Evolutionary conservation across 2,797 vertebrate species (phyloP), one percentile per base, ranked within the genome.

Genomic region (Poecilia wingei): DNA sequence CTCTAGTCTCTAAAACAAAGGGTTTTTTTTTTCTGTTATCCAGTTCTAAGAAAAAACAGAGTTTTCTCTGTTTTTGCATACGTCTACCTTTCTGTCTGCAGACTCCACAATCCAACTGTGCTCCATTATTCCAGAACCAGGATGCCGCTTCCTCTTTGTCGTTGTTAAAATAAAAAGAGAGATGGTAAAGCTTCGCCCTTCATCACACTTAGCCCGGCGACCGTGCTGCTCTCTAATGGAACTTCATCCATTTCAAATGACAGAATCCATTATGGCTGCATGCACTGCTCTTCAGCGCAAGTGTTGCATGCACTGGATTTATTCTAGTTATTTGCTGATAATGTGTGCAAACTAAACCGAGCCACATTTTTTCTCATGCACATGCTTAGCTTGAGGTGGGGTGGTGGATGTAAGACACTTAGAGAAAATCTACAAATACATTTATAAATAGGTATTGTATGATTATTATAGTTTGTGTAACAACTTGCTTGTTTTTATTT

Each of bases 161-260:
- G 53, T 18, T 7, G 77, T 72, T 78, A 76, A 83, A 88, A 85
- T 74, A 79, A 64, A 84, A 86, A 81, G 81, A 84, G 84, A 82
- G 81, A 82, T 4, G 82, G 76, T 4, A 72, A 61, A 77, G 88
- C 84, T 73, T 84, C 75, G 80, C 80, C 89, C 86, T 86, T 89
- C 87, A 90, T 91, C 91, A 85, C 88, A 88, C 90, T 92, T 89
- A 89, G 78, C 71, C 76, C 77, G 4, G 75, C 75, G 75, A 74
- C 86, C 46, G 78, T 74, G 73, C 75, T 39, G 82, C 88, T 89
- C 86, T 82, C 87, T 90, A 91, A 91, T 91, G 88, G 90, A 91
- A 41, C 87, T 87, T 86, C 91, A 90, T 89, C 87, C 90, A 90
- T 90, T 91, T 84, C 80, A 83, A 59, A 85, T 88, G 90, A 89